Percentiles rank a stretch among this genome's conserved stretches.
phyloP scores from a whole-genome alignment of 1,140 invertebrate species.

The Drosophila sulfurigaster region DNA sequence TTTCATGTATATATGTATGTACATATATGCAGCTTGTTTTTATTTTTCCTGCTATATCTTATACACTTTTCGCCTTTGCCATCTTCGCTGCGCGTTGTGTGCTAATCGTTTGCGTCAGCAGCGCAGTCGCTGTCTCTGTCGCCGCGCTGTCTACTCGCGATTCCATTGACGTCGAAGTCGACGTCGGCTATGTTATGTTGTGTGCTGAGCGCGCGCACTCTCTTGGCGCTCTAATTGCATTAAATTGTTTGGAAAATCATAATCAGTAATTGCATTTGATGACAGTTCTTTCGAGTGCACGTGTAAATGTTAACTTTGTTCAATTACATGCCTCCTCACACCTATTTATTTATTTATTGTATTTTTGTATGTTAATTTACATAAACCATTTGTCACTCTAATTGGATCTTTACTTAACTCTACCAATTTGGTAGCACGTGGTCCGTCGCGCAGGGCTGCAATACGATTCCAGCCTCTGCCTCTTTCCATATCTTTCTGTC shows the following conservation, averaged over 20 bases:
- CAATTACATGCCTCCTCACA: constrained; percentile 41
- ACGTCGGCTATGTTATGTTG: constrained; percentile 8
- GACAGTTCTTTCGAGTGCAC: constrained; percentile 58
- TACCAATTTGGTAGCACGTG: constrained; percentile 55
- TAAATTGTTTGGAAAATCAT: constrained; percentile 84
- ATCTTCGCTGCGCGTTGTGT: constrained; percentile 44
- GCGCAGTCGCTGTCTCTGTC: constrained; percentile 63
- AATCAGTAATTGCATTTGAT: constrained; percentile 81
- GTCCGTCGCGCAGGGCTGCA: constrained; percentile 38
- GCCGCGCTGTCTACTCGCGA: constrained; percentile 68
- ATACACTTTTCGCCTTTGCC: constrained; percentile 45
- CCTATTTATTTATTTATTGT: background rate
- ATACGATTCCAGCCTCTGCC: constrained; percentile 13
- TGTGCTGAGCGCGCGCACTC: constrained; percentile 52
- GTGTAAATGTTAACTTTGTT: constrained; percentile 45
- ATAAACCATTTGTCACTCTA: constrained; percentile 52
- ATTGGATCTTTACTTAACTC: constrained; percentile 59
- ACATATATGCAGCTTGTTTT: constrained; percentile 47
- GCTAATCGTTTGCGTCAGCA: constrained; percentile 74
- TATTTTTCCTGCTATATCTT: constrained; percentile 55
- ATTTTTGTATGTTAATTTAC: constrained; percentile 16
- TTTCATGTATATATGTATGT: constrained; percentile 33
- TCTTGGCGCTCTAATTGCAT: constrained; percentile 76
- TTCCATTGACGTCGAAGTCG: constrained; percentile 49
- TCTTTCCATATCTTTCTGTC: background rate